These are phyloP conservation scores for Takifugu bimaculatus DNA, from an alignment of 2,113 vertebrate genomes.

Conservation along the genomic window DNA sequence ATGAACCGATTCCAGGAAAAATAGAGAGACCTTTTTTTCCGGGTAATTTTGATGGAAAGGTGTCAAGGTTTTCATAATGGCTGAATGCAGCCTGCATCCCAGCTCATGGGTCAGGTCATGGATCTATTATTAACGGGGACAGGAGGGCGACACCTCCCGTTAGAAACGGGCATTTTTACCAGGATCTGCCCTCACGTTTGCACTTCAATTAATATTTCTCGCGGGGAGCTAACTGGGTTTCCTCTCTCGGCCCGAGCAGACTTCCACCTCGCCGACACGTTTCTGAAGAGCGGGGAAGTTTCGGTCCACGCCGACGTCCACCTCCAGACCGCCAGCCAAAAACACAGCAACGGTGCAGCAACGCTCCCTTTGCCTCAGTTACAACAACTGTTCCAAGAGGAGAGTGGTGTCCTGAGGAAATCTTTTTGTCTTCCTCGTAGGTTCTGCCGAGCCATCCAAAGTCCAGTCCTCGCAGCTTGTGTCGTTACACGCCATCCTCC, in stretches of 20 bases:
- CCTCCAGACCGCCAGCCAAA: conserved; percentile 71
- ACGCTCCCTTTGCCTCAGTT: not conserved
- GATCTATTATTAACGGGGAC: too few relatives aligned
- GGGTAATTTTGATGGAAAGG: too few relatives aligned
- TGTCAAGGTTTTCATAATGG: too few relatives aligned
- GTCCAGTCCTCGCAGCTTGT: conserved; percentile 66
- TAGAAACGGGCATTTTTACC: too few relatives aligned
- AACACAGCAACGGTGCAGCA: conserved; percentile 73
- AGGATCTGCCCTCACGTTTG: too few relatives aligned
- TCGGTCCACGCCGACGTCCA: conserved; percentile 76
- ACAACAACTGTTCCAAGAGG: too few relatives aligned
- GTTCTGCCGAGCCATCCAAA: conserved; percentile 59
- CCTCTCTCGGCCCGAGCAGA: conserved; percentile 46
- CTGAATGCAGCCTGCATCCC: too few relatives aligned
- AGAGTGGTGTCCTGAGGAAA: not conserved
- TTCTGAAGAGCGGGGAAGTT: conserved; percentile 79
- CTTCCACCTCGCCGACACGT: conserved; percentile 78
- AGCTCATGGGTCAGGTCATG: too few relatives aligned
- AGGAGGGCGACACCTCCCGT: too few relatives aligned
- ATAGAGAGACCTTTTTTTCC: too few relatives aligned
- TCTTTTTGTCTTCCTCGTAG: conserved; percentile 46
- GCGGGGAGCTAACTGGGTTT: not conserved
- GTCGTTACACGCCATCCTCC: conserved; percentile 78
- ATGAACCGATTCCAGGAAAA: too few relatives aligned
- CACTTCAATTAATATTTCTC: too few relatives aligned